Evolutionary conservation across 1,140 invertebrate species (phyloP).

Genomic region (Pseudomyrmex concolor): DNA sequence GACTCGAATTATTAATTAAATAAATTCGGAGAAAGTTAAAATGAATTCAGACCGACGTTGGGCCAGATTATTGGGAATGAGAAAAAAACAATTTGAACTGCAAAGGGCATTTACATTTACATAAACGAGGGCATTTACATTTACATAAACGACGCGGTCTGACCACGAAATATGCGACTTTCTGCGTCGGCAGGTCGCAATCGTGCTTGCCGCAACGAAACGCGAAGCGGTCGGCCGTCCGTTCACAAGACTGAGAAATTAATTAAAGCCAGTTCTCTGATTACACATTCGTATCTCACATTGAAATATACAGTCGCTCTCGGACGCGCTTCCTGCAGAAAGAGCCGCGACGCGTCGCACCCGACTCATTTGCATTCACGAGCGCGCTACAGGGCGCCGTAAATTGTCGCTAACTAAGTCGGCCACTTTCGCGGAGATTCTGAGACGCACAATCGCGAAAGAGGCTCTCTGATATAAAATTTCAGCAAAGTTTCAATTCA

Average conservation of each 20-base stretch:
- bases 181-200: background rate
- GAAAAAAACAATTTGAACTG: too few species aligned
- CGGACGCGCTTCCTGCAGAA: background rate
- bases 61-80: too few species aligned
- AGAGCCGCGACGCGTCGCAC: slow-evolving; percentile 5
- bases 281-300: slow-evolving; percentile 12
- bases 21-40: too few species aligned
- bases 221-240: background rate
- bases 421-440: background rate
- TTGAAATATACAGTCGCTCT: background rate
- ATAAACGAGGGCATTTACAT: background rate
- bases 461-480: background rate
- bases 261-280: slow-evolving; percentile 37
- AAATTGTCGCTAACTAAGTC: slow-evolving; percentile 20
- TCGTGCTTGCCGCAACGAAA: background rate
- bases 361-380: slow-evolving; percentile 38
- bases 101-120: background rate
- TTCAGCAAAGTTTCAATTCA: slow-evolving; percentile 1
- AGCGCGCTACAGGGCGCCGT: background rate
- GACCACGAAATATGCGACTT: background rate
- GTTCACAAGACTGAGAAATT: slow-evolving; percentile 33
- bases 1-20: too few species aligned
- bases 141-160: background rate
- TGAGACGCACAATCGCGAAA: background rate
- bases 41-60: too few species aligned